Conservation (phyloP, 2,888 invertebrate genomes). For the Catocala sponsa region DNA sequence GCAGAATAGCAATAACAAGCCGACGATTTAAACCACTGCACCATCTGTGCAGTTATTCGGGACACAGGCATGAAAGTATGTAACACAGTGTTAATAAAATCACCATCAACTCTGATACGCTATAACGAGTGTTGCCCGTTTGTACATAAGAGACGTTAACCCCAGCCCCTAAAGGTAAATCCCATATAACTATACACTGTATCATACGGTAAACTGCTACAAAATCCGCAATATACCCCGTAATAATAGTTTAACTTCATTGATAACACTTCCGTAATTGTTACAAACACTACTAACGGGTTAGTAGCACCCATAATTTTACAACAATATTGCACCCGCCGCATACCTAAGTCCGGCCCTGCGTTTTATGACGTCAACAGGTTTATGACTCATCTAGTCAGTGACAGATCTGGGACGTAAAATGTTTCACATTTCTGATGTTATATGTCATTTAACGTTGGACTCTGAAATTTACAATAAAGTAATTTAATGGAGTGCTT, state of each 20-base stretch:
- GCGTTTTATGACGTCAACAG: constrained; percentile 41
- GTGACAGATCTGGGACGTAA: constrained; percentile 43
- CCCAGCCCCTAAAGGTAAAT: too few relatives aligned
- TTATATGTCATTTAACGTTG: constrained; percentile 24
- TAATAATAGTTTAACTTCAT: constrained; percentile 10
- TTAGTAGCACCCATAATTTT: constrained; percentile 11
- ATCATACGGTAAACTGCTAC: neutral
- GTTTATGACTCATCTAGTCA: constrained; percentile 47
- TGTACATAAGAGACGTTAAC: too few relatives aligned
- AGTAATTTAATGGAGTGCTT: neutral
- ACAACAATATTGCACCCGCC: constrained; percentile 12
- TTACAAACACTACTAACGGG: constrained; percentile 4
- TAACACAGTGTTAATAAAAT: too few relatives aligned
- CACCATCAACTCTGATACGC: too few relatives aligned
- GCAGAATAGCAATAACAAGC: too few relatives aligned
- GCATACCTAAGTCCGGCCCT: constrained; percentile 18
- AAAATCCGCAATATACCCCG: constrained; percentile 1
- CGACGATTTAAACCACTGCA: too few relatives aligned
- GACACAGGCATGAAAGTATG: too few relatives aligned
- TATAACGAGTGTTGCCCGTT: too few relatives aligned
- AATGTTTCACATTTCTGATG: constrained; percentile 48
- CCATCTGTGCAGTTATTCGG: too few relatives aligned
- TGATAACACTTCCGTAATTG: constrained; percentile 14
- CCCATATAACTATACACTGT: neutral
- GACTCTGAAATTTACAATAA: constrained; percentile 7